Evolutionary conservation across 2,888 invertebrate species (phyloP), one percentile per base, ranked within the genome.

Genomic region (Halictus quadricinctus): DNA sequence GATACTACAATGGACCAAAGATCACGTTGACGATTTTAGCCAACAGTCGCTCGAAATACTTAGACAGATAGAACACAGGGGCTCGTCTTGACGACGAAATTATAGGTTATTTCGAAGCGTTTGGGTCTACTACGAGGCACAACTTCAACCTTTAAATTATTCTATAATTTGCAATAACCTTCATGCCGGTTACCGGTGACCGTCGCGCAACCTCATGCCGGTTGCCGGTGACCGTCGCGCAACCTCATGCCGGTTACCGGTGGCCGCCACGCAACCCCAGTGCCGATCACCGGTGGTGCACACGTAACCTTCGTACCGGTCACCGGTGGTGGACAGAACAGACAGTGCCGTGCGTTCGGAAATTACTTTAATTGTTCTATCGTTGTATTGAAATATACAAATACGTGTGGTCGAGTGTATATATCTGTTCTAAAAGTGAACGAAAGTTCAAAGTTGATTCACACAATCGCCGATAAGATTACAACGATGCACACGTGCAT

Each of bases 381-480:
- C 10, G 69, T 69, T 69, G n/a, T n/a, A 69, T 69, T 43, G 69
- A 69, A n/a, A 69, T 69, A 21, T 12, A 36, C 12, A 43, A 36
- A 69, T 43, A 5, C 41, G 13, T 43, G 43, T 41, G n/a, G n/a
- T n/a, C 69, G 69, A 43, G 41, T 79, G 69, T 74, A 64, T 64
- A 69, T 60, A 64, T 76, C 80, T 13, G 80, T 80, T 88, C 69
- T 76, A 76, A 77, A 72, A 69, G 79, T 72, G 81, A 79, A 80
- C 60, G 64, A 87, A 85, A 89, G 89, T 88, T 88, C 89, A 88
- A 88, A 88, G 89, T 88, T 88, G 88, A 88, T 85, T 85, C 81
- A 80, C 77, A 79, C 76, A 87, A 88, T 89, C 85, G 46, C 21
- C 77, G 89, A 88, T 89, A 89, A 88, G 87, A 89, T 85, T 89